Conservation (phyloP, 2,113 vertebrate species). For the Pavo muticus region DNA sequence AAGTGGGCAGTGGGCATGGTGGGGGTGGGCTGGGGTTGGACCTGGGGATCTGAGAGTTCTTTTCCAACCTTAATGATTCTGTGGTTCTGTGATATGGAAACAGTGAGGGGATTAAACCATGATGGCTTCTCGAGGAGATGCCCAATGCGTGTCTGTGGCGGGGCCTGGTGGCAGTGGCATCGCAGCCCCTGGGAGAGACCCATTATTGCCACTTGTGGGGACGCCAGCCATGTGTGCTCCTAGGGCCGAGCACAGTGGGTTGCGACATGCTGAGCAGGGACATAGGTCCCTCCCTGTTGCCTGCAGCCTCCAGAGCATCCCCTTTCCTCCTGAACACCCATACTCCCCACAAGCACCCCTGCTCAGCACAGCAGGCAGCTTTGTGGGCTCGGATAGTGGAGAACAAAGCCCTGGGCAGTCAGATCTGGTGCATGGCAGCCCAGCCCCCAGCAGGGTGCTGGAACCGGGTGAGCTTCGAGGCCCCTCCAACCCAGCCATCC, state of each 20-base stretch:
- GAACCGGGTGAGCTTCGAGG: too few relatives aligned
- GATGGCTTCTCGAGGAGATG: background rate
- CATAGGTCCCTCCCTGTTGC: background rate
- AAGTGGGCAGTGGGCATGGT: too few relatives aligned
- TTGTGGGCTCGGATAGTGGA: background rate
- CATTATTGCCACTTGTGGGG: accelerated
- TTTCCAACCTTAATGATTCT: too few relatives aligned
- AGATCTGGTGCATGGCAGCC: too few relatives aligned
- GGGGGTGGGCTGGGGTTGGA: too few relatives aligned
- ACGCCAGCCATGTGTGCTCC: accelerated
- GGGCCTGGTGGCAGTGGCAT: background rate
- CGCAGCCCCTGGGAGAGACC: accelerated
- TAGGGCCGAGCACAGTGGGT: too few relatives aligned
- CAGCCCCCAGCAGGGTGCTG: too few relatives aligned
- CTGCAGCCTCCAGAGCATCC: background rate
- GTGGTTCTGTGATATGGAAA: background rate
- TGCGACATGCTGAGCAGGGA: accelerated
- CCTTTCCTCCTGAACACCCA: too few relatives aligned
- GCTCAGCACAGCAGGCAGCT: background rate
- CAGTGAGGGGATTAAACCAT: background rate
- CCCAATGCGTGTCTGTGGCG: background rate
- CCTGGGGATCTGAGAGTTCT: too few relatives aligned
- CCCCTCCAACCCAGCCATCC: too few relatives aligned
- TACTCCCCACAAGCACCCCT: too few relatives aligned
- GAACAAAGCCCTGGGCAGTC: too few relatives aligned